Evolutionary conservation across 1,140 invertebrate genomes (phyloP), one percentile per base, ranked within the genome.

Genomic region (Lepidurus apus): DNA sequence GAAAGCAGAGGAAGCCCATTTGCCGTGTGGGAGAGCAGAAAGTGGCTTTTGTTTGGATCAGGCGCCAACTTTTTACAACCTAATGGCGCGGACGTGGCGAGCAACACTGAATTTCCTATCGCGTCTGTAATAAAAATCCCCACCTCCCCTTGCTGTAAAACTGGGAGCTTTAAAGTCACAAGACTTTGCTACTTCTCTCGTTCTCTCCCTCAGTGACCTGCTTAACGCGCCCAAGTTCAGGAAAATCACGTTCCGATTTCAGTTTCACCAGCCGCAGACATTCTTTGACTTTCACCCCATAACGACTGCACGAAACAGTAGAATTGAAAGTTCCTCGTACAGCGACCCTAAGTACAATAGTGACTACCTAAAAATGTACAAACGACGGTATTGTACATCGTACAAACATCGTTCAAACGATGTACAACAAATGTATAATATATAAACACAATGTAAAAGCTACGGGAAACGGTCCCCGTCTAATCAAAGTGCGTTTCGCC

Each of bases 21-120:
- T 7, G 53, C 17, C 8, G 13, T 65, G 53, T 65, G 53, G 53
- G 53, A 17, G 53, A 13, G 17, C 53, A 65, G 53, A 65, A 34
- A 65, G 53, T 65, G 53, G n/a, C 53, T 65, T 65, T 65, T 65
- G 53, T 65, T 65, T 65, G 53, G 53, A 4, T 65, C 53, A 65
- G 53, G 53, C 8, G 53, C 53, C 53, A 65, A 65, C 53, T 65
- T 65, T 65, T 65, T 65, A 65, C 53, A 65, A 65, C 53, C 53
- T 65, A 65, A 17, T 65, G n/a, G 53, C 13, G 53, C 53, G 53
- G 53, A 65, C 53, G 53, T 65, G 13, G 53, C 53, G 53, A 65
- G 53, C 53, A 65, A 65, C 53, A 65, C 34, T 65, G 53, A 65
- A 21, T 17, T 65, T 65, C 53, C 53, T 65, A 65, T 65, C 53